These are phyloP conservation scores for Rhinogobius similis DNA, from an alignment of 2,113 vertebrate genomes.

Conservation along the genomic window DNA sequence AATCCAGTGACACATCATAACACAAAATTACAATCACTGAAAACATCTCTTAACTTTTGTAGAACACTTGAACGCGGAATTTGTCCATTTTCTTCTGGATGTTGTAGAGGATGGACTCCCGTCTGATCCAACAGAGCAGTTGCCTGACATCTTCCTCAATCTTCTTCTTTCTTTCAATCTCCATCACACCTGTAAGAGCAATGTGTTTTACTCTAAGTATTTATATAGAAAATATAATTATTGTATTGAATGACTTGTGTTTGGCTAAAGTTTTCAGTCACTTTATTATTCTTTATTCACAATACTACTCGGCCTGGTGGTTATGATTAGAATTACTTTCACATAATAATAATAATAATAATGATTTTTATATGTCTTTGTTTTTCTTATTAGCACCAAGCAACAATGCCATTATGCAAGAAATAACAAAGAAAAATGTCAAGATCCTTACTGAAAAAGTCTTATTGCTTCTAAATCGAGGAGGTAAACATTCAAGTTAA, in stretches of 20 bases:
- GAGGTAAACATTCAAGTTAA: neutral
- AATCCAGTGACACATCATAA: neutral
- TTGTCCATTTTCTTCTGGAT: constrained; percentile 89
- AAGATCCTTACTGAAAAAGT: constrained; percentile 95
- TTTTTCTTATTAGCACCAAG: constrained; percentile 81
- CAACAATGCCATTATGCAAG: constrained; percentile 90
- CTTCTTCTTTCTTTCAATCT: constrained; percentile 94
- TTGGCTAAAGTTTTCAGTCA: neutral
- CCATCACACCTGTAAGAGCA: constrained; percentile 86
- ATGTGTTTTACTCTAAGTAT: neutral
- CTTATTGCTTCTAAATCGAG: constrained; percentile 50
- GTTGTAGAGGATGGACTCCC: constrained; percentile 93
- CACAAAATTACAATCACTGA: neutral
- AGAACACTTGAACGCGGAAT: constrained; percentile 94
- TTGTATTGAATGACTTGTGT: neutral
- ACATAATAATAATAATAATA: too few relatives aligned
- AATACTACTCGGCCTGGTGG: neutral
- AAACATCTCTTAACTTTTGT: constrained; percentile 25
- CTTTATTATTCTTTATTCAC: neutral
- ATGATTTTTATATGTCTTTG: neutral
- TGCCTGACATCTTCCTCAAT: constrained; percentile 92
- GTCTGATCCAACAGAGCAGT: constrained; percentile 89
- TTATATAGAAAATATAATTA: neutral
- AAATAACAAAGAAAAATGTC: constrained; percentile 88
- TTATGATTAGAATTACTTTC: neutral